These are phyloP conservation scores for Salvelinus fontinalis DNA, from an alignment of 2,113 vertebrate genomes.

Conservation along the genomic window DNA sequence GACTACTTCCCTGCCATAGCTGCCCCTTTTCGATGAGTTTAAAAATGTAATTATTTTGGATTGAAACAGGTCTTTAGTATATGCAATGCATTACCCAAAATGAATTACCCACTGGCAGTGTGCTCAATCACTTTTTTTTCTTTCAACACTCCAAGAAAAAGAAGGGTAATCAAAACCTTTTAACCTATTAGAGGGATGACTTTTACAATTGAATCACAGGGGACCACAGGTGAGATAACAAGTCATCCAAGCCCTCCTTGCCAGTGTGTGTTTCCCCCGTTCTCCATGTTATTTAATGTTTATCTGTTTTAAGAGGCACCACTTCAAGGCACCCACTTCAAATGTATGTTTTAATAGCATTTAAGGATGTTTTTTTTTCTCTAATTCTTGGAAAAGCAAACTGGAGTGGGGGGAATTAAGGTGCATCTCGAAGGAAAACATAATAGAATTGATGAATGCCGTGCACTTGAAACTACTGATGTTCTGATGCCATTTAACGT, in stretches of 20 bases:
- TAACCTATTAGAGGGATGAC: slow-evolving; percentile 99
- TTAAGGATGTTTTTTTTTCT: slow-evolving; percentile 58
- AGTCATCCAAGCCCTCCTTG: slow-evolving; percentile 95
- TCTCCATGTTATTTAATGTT: slow-evolving; percentile 97
- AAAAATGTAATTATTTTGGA: slow-evolving; percentile 92
- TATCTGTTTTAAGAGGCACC: slow-evolving; percentile 88
- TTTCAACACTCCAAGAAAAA: slow-evolving; percentile 96
- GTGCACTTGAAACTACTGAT: slow-evolving; percentile 82
- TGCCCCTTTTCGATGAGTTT: slow-evolving; percentile 84
- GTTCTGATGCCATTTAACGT: slow-evolving; percentile 82
- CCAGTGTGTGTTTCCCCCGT: slow-evolving; percentile 88
- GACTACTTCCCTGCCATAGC: slow-evolving; percentile 66
- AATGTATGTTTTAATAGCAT: slow-evolving; percentile 77
- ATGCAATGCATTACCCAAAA: slow-evolving; percentile 98
- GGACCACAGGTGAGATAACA: slow-evolving; percentile 99
- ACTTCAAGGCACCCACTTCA: slow-evolving; percentile 69
- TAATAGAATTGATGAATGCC: slow-evolving; percentile 80
- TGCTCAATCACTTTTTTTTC: slow-evolving; percentile 98
- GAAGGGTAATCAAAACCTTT: slow-evolving; percentile 99
- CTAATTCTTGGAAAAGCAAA: slow-evolving; percentile 74
- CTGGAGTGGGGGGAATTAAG: slow-evolving; percentile 79
- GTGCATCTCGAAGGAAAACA: slow-evolving; percentile 80
- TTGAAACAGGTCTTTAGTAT: slow-evolving; percentile 94
- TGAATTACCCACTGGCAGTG: slow-evolving; percentile 97
- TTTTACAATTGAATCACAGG: slow-evolving; percentile 99